These are phyloP conservation scores for Hyperoplus lanceolatus DNA, from an alignment of 2,797 vertebrate genomes.

Conservation along the genomic window DNA sequence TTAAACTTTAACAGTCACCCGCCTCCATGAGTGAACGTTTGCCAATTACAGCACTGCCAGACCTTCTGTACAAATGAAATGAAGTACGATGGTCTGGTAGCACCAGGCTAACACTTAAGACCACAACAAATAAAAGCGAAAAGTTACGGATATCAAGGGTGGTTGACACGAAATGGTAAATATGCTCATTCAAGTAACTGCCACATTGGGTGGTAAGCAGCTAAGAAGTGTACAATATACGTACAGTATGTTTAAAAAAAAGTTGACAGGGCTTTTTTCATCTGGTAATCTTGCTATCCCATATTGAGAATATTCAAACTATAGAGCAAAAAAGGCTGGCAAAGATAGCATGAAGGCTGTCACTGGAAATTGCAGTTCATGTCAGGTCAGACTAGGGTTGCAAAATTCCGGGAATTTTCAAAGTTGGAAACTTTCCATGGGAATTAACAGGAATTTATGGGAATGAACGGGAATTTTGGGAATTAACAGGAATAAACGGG, in stretches of 20 bases:
- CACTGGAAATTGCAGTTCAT: background rate
- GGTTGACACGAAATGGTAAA: background rate
- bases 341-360: background rate
- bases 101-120: too few relatives aligned
- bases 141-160: background rate
- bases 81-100: too few relatives aligned
- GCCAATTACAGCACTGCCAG: too few relatives aligned
- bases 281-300: background rate
- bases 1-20: too few relatives aligned
- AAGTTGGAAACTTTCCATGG: too few relatives aligned
- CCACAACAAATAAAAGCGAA: background rate
- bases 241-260: background rate
- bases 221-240: background rate
- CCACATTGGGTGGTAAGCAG: background rate
- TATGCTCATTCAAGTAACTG: background rate
- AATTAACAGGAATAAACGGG: too few relatives aligned
- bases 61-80: too few relatives aligned
- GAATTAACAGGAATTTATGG: too few relatives aligned
- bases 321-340: background rate
- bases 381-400: too few relatives aligned
- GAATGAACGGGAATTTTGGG: too few relatives aligned
- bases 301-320: background rate
- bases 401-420: too few relatives aligned
- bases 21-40: too few relatives aligned
- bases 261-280: background rate